Base-by-base conservation (phyloP, 2,797 vertebrate genomes). In the Phataginus tetradactyla region DNA sequence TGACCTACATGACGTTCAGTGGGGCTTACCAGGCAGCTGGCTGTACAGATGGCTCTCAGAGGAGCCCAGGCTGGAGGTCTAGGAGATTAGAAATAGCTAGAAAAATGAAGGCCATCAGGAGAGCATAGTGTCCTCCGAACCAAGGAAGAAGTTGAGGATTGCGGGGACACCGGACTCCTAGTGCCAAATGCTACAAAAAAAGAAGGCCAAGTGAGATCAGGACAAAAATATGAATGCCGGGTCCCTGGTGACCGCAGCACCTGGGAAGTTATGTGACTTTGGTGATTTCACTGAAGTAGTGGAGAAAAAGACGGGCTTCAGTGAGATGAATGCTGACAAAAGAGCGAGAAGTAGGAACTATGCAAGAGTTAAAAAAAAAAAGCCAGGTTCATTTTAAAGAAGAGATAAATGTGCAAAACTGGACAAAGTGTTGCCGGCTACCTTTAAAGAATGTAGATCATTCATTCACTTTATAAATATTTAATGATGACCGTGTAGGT, bases 381-480 rank as follows among this genome's bases (percentile, higher is more conserved):
- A 61, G 45, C 29, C 20, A 68, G 86, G 57, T 55, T 92, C 20
- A 32, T 85, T 88, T 92, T 89, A 91, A 91, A 93, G 57, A 12
- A 59, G 11, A 66, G 21, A 74, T 80, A 74, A 91, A 53, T 78
- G 25, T 4, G 29, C 75, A 32, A 86, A 86, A 79, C 2, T 71
- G 42, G 61, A 90, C 71, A 53, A 83, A 78, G 49, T 27, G 32
- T 9, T 32, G 2, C 45, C 81, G 32, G 45, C 78, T 53, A 51
- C 23, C n/a, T 88, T 87, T 53, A 77, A 66, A 75, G 45, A 89
- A 53, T 23, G 32, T 39, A 71, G 55, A 55, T 32, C 32, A 32
- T 45, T 68, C 63, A n/a, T 45, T 92, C 77, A 59, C 39, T 86
- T 75, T 61, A 55, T 49, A 63, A 75, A 23, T 61, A 49, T 21